phyloP scores from a whole-genome alignment of 2,797 vertebrate species.

The Fistularia tabacaria region DNA sequence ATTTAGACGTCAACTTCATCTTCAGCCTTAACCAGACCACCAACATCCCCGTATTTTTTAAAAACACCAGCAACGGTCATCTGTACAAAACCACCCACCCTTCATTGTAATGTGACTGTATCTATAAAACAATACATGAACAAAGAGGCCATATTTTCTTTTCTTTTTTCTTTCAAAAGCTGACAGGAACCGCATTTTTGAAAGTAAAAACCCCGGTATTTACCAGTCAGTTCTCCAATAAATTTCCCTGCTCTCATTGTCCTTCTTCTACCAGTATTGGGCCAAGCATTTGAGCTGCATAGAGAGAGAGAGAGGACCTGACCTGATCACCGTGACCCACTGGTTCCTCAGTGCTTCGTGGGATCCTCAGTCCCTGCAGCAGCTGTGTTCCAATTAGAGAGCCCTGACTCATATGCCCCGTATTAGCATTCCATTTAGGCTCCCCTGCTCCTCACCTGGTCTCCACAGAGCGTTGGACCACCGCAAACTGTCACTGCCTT shows the following conservation, averaged over 20 bases:
- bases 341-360: constrained; percentile 57
- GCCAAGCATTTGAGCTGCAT: constrained; percentile 60
- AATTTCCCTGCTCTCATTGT: constrained; percentile 10
- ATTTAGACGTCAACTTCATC: too few species aligned
- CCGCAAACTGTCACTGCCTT: constrained; percentile 54
- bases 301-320: constrained; percentile 52
- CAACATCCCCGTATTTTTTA: too few species aligned
- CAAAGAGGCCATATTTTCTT: too few species aligned
- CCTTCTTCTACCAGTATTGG: constrained; percentile 45
- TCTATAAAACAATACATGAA: too few species aligned
- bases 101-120: too few species aligned
- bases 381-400: constrained; percentile 85
- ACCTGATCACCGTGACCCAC: constrained; percentile 67
- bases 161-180: too few species aligned
- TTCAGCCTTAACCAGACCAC: too few species aligned
- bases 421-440: constrained; percentile 84
- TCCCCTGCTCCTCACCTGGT: constrained; percentile 70
- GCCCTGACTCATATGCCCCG: constrained; percentile 78
- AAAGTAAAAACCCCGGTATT: too few species aligned
- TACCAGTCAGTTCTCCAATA: too few species aligned
- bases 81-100: too few species aligned
- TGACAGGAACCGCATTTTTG: too few species aligned
- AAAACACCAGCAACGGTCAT: too few species aligned
- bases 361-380: constrained; percentile 76
- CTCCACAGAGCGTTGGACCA: constrained; percentile 51